Evolutionary conservation across 2,113 vertebrate genomes (phyloP), one percentile per base, ranked within the genome.

Genomic region (Cygnus atratus): DNA sequence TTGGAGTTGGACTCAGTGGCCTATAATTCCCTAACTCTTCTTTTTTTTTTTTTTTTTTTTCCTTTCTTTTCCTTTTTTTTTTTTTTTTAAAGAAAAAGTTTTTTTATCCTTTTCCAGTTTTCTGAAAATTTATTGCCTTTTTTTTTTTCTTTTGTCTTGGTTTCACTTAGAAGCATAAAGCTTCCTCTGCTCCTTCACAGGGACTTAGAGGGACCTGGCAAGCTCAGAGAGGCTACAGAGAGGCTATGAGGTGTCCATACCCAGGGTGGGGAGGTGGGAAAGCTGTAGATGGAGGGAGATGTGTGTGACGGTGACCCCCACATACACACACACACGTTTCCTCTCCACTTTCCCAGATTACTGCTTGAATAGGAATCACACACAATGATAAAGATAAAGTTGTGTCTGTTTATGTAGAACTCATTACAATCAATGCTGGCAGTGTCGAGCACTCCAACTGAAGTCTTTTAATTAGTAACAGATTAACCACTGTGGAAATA

Each of bases 191-290:
- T 14, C 8, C n/a, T 75, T 90, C 43, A 16, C n/a, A 55, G 19
- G 6, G 3, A 1, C 22, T 75, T 39, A 18, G 26, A 70, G 50
- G 22, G 29, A 68, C 9, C 4, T 74, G 13, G 11, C 12, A 22
- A 54, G 21, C 2, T 70, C 37, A 25, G 48, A 68, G 33, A 22
- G 26, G 4, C 20, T 48, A 48, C 46, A 21, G 46, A 48, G 46
- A 48, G 46, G 20, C 20, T 82, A 25, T 0, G 2, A 3, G 5
- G 2, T 61, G 6, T 52, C 78, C 0, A 0, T 58, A 68, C 39
- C 41, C 44, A 41, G 5, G 11, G 5, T 48, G 11, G 22, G 29
- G 33, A 83, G 4, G 10, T 57, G 31, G 25, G 24, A 18, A 41
- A 62, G 11, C 28, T 62, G 33, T 77, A 66, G 50, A 39, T 44